phyloP scores from a whole-genome alignment of 2,797 vertebrate genomes.

The Melanotaenia nigrans region DNA sequence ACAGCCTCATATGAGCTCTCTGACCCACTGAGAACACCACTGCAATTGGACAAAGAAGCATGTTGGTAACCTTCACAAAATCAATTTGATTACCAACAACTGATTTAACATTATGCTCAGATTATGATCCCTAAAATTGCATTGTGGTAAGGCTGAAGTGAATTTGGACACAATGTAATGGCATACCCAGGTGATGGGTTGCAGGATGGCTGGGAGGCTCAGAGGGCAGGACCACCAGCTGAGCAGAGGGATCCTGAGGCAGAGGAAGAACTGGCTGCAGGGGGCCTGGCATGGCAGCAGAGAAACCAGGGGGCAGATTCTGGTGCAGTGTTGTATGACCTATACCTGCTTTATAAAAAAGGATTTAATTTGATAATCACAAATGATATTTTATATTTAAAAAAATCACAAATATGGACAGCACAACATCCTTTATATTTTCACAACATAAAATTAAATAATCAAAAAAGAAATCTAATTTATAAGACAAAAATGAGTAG shows the following conservation, averaged over 20 bases:
- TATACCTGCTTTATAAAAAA: conserved; percentile 83
- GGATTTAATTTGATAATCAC: conserved; percentile 15
- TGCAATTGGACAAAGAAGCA: conserved; percentile 31
- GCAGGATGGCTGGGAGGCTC: conserved; percentile 88
- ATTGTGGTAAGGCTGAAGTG: not conserved
- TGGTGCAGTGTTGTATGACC: conserved; percentile 94
- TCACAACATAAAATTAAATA: not conserved
- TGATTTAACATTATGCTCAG: not conserved
- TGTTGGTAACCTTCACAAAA: conserved; percentile 28
- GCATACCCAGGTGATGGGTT: conserved; percentile 90
- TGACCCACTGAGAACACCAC: conserved; percentile 44
- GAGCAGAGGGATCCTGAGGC: conserved; percentile 90
- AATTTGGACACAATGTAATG: not conserved
- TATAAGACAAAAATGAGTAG: not conserved
- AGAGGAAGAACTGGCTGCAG: conserved; percentile 94
- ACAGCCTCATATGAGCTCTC: conserved; percentile 43
- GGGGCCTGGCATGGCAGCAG: conserved; percentile 90
- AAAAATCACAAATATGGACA: not conserved
- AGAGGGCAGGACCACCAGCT: conserved; percentile 93
- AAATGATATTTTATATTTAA: not conserved
- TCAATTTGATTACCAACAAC: conserved; percentile 9
- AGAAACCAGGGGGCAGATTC: conserved; percentile 94
- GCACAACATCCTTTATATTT: not conserved
- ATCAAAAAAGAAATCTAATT: not conserved
- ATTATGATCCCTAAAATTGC: not conserved